phyloP scores from a whole-genome alignment of 2,888 invertebrate genomes.

The Criorhina ranunculi region DNA sequence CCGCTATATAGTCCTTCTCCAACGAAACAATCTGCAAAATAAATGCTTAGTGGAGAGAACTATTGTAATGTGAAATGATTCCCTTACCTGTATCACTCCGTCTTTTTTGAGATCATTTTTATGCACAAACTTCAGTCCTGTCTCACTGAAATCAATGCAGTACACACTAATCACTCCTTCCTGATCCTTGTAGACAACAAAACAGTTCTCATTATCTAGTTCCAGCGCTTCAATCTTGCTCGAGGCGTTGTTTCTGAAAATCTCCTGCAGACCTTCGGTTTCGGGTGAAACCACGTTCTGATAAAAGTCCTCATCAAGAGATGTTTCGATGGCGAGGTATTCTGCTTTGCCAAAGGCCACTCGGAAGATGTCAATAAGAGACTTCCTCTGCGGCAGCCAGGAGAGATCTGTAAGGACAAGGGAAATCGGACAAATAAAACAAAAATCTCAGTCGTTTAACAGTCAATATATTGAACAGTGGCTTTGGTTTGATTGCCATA shows the following conservation, averaged over 20 bases:
- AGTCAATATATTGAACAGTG: constrained; percentile 56
- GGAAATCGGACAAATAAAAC: too few species aligned
- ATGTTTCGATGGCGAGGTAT: constrained; percentile 73
- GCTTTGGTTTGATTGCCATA: constrained; percentile 77
- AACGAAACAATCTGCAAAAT: constrained; percentile 75
- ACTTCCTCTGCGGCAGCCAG: constrained; percentile 76
- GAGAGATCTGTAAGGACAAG: constrained; percentile 72
- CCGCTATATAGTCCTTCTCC: constrained; percentile 59
- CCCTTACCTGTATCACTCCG: constrained; percentile 79
- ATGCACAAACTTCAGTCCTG: constrained; percentile 46
- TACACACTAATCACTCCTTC: constrained; percentile 44
- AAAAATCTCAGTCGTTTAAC: constrained; percentile 19
- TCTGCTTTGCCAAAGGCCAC: constrained; percentile 71
- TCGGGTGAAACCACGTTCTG: constrained; percentile 68
- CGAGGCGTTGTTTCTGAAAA: constrained; percentile 58
- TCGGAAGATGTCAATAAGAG: constrained; percentile 74
- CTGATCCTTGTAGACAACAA: constrained; percentile 43
- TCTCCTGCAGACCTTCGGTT: constrained; percentile 65
- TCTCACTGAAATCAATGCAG: constrained; percentile 57
- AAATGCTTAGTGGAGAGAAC: not conserved
- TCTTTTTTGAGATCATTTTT: constrained; percentile 47
- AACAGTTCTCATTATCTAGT: constrained; percentile 71
- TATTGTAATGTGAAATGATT: too few species aligned
- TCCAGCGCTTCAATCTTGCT: constrained; percentile 59
- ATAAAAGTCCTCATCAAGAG: constrained; percentile 41